Percentiles rank a stretch among this genome's conserved stretches.
These are phyloP conservation scores for Pangasianodon gigas DNA, from an alignment of 2,113 vertebrate genomes.

Conservation along the genomic window DNA sequence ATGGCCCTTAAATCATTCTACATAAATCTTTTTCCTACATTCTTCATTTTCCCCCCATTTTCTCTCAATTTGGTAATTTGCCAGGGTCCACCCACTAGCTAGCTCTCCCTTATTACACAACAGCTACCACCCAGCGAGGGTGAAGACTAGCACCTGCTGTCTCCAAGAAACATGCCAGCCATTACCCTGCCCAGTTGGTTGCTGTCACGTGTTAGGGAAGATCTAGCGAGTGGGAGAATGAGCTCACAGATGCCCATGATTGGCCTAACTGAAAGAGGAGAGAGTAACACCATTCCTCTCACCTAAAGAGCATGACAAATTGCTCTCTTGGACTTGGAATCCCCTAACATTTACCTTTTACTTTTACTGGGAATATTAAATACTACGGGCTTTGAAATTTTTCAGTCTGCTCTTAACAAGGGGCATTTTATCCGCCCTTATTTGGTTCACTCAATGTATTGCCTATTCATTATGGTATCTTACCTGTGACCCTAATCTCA, in stretches of 20 bases:
- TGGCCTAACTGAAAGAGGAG: neutral
- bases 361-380: neutral
- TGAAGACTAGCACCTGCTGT: neutral
- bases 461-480: conserved; percentile 1
- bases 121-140: neutral
- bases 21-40: neutral
- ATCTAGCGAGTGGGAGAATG: neutral
- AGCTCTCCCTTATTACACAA: neutral
- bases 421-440: neutral
- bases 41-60: neutral
- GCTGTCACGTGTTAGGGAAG: neutral
- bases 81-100: neutral
- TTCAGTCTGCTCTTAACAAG: neutral
- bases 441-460: neutral
- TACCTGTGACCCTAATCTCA: conserved; percentile 83
- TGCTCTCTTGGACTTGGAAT: neutral
- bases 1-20: neutral
- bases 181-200: neutral
- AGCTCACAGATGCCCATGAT: neutral
- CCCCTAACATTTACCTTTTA: neutral
- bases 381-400: neutral
- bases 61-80: neutral
- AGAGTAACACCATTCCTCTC: neutral
- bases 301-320: neutral
- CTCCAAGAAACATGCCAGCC: neutral